Conservation (phyloP, 2,888 invertebrate genomes). For the Pristionchus entomophagus region DNA sequence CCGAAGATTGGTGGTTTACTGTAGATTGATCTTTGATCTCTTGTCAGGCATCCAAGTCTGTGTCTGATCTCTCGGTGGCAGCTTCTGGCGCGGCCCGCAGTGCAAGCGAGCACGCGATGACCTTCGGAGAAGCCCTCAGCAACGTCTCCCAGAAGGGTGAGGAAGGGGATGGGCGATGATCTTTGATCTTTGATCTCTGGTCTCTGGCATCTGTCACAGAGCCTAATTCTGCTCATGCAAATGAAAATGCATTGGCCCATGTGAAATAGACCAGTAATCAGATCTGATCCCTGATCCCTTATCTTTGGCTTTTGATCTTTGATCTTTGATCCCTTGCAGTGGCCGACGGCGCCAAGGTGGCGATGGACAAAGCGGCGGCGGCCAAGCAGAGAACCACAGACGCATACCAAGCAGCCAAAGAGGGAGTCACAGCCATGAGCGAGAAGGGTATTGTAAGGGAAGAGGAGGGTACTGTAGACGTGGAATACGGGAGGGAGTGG, state of each 20-base stretch:
- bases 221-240: too few relatives aligned
- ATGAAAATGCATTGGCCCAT: too few relatives aligned
- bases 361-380: background rate
- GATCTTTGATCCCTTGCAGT: background rate
- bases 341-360: background rate
- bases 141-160: constrained; percentile 6
- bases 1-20: too few relatives aligned
- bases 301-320: constrained; percentile 33
- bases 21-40: constrained; percentile 14
- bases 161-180: background rate
- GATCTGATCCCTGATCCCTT: constrained; percentile 24
- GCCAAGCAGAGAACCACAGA: background rate
- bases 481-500: background rate
- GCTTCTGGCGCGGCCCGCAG: background rate
- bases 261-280: background rate
- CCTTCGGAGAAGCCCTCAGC: background rate
- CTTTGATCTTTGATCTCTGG: constrained; percentile 36
- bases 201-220: too few relatives aligned
- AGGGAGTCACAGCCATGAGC: background rate
- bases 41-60: background rate
- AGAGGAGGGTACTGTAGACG: background rate
- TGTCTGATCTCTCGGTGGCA: background rate
- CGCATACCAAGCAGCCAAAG: background rate
- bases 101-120: background rate
- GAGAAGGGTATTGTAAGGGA: background rate